Evolutionary conservation across 92 coral and sea anemone species (phyloP), one percentile per base, ranked within the genome.

Genomic region (Heteractis magnifica): DNA sequence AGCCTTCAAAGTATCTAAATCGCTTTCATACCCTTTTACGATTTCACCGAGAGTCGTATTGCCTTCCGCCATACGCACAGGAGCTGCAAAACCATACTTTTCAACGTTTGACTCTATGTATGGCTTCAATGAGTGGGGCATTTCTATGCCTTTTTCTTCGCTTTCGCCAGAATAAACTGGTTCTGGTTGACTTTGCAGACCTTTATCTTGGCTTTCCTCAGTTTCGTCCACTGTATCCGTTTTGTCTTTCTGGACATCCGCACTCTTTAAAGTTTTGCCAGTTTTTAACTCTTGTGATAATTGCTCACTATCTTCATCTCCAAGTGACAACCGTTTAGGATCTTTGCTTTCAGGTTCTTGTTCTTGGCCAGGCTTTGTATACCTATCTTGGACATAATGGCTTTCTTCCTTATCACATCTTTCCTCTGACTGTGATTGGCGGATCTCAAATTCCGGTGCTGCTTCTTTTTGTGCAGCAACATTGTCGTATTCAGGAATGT

Each of bases 11-110:
- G 82, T 81, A 18, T 82, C 87, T 1, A 89, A 82, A n/a, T 85
- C 94, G 5, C 65, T 80, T 72, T 93, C 94, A 51, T 93, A 91
- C 6, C 77, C 83, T 55, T 79, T 77, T 71, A 93, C 81, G n/a
- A 91, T 79, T 1, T 91, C 93, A 10, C 86, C 92, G 23, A 93
- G 80, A n/a, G 94, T 87, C 60, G 79, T 86, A 21, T 79, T 78
- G 8, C 82, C 71, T 65, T 85, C 88, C 52, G 49, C 21, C 86
- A 88, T 92, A 55, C 84, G 86, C 13, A 51, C 51, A 1, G 94
- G 94, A 72, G 94, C 90, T 74, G 77, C 86, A 5, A 93, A 77
- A 23, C 51, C 76, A 55, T 51, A 62, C 13, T 20, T 53, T n/a
- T 75, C 16, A 49, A 49, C 72, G 6, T 70, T 62, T 4, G 65